Evolutionary conservation across 2,888 invertebrate species (phyloP).

Genomic region (Nymphalis urticae): DNA sequence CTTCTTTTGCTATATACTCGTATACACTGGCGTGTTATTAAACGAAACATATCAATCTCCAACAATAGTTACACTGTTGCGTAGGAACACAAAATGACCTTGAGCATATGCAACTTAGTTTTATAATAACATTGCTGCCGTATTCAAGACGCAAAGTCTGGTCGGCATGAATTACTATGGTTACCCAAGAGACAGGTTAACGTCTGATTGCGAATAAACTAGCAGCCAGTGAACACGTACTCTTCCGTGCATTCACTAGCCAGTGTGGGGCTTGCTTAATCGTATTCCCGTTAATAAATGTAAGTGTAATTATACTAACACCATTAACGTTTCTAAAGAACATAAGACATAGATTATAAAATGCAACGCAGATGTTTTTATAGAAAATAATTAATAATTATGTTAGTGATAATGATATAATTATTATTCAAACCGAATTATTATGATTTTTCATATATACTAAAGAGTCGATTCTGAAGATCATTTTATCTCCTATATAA

Average conservation of each 20-base stretch:
- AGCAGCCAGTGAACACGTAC: constrained; percentile 39
- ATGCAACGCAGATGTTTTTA: too few relatives aligned
- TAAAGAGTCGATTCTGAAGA: not conserved
- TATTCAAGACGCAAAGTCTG: constrained; percentile 37
- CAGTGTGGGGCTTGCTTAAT: constrained; percentile 44
- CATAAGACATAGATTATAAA: too few relatives aligned
- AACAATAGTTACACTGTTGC: constrained; percentile 21
- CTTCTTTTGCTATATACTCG: too few relatives aligned
- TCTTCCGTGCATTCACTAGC: constrained; percentile 36
- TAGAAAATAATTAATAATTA: too few relatives aligned
- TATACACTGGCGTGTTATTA: not conserved
- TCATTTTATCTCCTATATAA: not conserved
- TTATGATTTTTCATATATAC: too few relatives aligned
- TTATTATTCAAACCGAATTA: too few relatives aligned
- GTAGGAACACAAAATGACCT: constrained; percentile 42
- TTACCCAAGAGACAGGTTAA: constrained; percentile 57
- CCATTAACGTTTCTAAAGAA: too few relatives aligned
- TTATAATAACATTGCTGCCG: constrained; percentile 43
- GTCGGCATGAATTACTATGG: constrained; percentile 39
- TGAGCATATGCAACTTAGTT: constrained; percentile 43
- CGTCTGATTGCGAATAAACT: constrained; percentile 59
- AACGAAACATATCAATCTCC: constrained; percentile 15
- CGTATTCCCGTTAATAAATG: constrained; percentile 44
- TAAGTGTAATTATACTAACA: not conserved
- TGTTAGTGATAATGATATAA: too few relatives aligned